Evolutionary conservation across 2,888 invertebrate species (phyloP).

Genomic region (Branchellion lobata): DNA sequence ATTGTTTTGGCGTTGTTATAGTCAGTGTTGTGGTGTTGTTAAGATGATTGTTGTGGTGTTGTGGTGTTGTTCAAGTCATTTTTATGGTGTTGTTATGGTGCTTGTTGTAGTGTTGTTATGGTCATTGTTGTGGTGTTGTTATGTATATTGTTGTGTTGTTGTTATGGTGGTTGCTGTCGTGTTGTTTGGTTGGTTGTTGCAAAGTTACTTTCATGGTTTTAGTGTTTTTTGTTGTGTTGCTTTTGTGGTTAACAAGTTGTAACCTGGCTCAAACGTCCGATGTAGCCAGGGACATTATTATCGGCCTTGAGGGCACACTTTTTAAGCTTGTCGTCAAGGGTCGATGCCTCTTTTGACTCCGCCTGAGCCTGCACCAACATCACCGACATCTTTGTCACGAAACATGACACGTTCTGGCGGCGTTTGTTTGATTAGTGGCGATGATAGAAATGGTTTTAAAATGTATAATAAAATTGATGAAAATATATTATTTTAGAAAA

Average conservation of each 20-base stretch:
- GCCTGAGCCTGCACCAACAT: conserved; percentile 2
- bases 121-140: conserved; percentile 26
- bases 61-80: not conserved
- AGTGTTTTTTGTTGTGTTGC: not conserved
- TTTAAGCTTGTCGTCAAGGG: too few relatives aligned
- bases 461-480: too few relatives aligned
- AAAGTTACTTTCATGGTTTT: too few relatives aligned
- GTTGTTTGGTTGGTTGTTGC: too few relatives aligned
- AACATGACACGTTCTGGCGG: not conserved
- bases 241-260: too few relatives aligned
- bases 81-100: too few relatives aligned
- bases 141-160: not conserved
- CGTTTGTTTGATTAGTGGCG: too few relatives aligned
- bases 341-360: not conserved
- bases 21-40: not conserved
- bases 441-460: too few relatives aligned
- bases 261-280: conserved; percentile 34
- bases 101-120: not conserved
- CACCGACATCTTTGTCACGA: conserved; percentile 2
- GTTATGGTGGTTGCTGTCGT: not conserved
- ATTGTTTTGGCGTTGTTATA: conserved; percentile 33
- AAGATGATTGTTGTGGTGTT: not conserved
- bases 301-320: conserved; percentile 6
- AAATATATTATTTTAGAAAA: too few relatives aligned
- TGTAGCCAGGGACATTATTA: conserved; percentile 33